Conservation (phyloP, 2,113 vertebrate genomes). For the Blennius ocellaris region DNA sequence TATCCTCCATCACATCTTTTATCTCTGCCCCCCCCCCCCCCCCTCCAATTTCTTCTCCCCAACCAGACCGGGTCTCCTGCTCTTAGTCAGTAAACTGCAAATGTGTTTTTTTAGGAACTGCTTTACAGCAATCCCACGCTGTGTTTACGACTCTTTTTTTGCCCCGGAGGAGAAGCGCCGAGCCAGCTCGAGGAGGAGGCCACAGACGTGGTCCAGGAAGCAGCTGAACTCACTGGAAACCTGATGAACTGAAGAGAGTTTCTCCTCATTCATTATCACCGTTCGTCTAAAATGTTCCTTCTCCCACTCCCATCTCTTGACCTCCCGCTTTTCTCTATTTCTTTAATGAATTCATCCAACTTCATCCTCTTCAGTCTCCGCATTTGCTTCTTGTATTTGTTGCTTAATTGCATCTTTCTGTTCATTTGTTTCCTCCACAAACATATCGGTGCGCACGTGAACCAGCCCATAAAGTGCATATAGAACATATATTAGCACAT, state of each 20-base stretch:
- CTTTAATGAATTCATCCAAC: neutral
- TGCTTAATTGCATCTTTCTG: neutral
- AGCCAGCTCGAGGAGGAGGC: slow-evolving; percentile 34
- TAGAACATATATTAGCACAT: neutral
- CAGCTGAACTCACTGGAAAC: slow-evolving; percentile 37
- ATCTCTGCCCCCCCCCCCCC: slow-evolving; percentile 15
- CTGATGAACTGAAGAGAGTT: neutral
- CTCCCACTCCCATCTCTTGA: neutral
- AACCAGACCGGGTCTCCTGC: slow-evolving; percentile 48
- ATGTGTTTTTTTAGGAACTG: slow-evolving; percentile 72
- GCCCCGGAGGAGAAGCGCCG: slow-evolving; percentile 51
- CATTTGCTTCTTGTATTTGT: slow-evolving; percentile 3
- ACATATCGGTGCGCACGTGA: neutral
- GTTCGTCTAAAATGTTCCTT: neutral
- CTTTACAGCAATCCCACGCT: slow-evolving; percentile 67
- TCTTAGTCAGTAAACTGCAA: slow-evolving; percentile 65
- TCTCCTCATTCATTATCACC: neutral
- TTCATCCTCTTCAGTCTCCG: neutral
- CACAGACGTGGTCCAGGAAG: slow-evolving; percentile 42
- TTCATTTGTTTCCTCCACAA: slow-evolving; percentile 11
- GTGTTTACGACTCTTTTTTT: slow-evolving; percentile 69
- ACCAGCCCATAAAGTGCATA: neutral
- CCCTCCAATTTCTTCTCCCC: slow-evolving; percentile 20
- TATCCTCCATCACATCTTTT: slow-evolving; percentile 11
- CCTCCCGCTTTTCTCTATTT: neutral